Base-by-base conservation (phyloP, 2,888 invertebrate species). In the Pyrgus malvae region DNA sequence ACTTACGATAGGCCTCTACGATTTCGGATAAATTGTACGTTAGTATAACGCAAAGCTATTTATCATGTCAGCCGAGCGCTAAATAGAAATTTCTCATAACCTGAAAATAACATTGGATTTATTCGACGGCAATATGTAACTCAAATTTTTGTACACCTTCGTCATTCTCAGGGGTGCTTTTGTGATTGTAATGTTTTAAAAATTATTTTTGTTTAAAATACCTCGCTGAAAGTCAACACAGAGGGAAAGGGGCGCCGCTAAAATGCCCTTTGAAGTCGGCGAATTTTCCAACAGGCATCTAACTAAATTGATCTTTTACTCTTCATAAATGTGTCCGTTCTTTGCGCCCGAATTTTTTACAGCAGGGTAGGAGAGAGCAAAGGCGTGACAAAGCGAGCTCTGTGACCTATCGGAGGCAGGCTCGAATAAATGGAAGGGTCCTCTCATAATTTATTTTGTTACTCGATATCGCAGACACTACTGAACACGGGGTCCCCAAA, bases 241-340 rank as follows among this genome's bases (percentile, higher is more conserved):
- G 78, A 74, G 72, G 76, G 76, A 76, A 74, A 78, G 74, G 74
- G 74, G 76, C 77, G 76, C 75, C 78, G 80, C 78, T 84, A 83
- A 79, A 85, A 81, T 72, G 80, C 73, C 80, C 83, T 88, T 88
- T 88, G 86, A 87, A 83, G 82, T 86, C 78, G 72, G 78, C 76
- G 73, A 80, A 84, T 83, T 82, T 75, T 86, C 69, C 80, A 80
- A 72, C 79, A 80, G 78, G 79, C 78, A 79, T 83, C 83, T 85
- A 87, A 86, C 85, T 76, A 81, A 85, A 86, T 86, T 87, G 83
- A 86, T 85, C 85, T 81, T 85, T 85, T 82, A 80, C 78, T 76
- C 70, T 84, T 78, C 81, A 80, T 82, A 82, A 86, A 84, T 78
- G 81, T 76, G 75, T 73, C 69, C 75, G 76, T 75, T 76, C 79